phyloP scores from a whole-genome alignment of 53 echinoderm and acorn worm species.

The Glandiceps talaboti region DNA sequence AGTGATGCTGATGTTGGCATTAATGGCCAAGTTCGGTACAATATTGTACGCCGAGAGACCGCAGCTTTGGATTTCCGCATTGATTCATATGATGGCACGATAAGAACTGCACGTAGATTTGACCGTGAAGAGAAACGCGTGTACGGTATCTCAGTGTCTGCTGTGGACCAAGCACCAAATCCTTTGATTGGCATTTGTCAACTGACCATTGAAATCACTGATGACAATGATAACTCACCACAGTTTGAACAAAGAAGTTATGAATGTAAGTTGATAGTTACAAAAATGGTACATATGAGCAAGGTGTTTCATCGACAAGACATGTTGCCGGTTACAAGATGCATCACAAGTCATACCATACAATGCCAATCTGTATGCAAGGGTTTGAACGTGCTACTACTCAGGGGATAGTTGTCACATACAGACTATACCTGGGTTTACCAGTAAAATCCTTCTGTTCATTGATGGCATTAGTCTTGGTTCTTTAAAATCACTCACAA shows the following conservation, averaged over 20 bases:
- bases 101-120: conserved; percentile 22
- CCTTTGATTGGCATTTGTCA: conserved; percentile 59
- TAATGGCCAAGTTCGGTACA: conserved; percentile 58
- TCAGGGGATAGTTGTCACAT: too few species aligned
- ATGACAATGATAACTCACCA: conserved; percentile 61
- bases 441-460: too few species aligned
- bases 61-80: conserved; percentile 40
- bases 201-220: conserved; percentile 41
- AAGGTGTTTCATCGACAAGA: too few species aligned
- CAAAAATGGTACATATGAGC: too few species aligned
- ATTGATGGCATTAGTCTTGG: too few species aligned
- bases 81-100: conserved; percentile 35
- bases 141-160: conserved; percentile 34
- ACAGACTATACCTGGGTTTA: too few species aligned
- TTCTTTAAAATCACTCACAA: too few species aligned
- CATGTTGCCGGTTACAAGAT: too few species aligned
- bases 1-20: conserved; percentile 71
- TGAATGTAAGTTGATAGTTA: conserved; percentile 28
- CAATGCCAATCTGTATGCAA: too few species aligned
- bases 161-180: conserved; percentile 43
- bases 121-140: conserved; percentile 41
- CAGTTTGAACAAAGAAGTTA: conserved; percentile 32
- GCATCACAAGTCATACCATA: too few species aligned
- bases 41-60: conserved; percentile 23
- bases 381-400: too few species aligned